Evolutionary conservation across 1,140 invertebrate genomes (phyloP), one percentile per base, ranked within the genome.

Genomic region (Anastatus disparis): DNA sequence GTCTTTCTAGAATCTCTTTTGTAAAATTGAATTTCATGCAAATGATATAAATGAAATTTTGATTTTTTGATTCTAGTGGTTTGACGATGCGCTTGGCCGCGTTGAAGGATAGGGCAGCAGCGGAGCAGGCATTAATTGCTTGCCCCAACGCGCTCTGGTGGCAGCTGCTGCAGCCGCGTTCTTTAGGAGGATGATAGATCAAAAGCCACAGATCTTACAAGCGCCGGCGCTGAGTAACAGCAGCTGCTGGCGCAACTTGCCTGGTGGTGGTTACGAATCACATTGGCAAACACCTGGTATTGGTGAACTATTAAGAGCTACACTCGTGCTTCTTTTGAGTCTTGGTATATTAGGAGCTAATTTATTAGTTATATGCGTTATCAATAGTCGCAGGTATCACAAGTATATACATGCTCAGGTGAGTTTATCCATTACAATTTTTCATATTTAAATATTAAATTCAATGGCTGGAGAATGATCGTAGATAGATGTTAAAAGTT

Each of bases 401-500:
- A 93, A 93, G 79, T 94, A 93, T 80, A 94, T 95, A 73, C 92
- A 94, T 81, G 91, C 93, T 76, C 93, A 94, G 91, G 93, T 94
- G 84, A 83, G 74, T 50, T 42, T 53, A 35, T 35, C 31, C 31
- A 35, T 35, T 35, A n/a, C 20, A 0, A 46, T 53, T 17, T n/a
- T 29, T 7, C n/a, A n/a, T n/a, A n/a, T n/a, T n/a, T n/a, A n/a
- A n/a, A n/a, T n/a, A n/a, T n/a, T n/a, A n/a, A n/a, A n/a, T n/a
- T n/a, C n/a, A n/a, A n/a, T n/a, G n/a, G n/a, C n/a, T n/a, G n/a
- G n/a, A n/a, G n/a, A n/a, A n/a, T n/a, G n/a, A n/a, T n/a, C n/a
- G n/a, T n/a, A n/a, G n/a, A n/a, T n/a, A n/a, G n/a, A n/a, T n/a
- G n/a, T n/a, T n/a, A n/a, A n/a, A n/a, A n/a, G n/a, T n/a, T n/a